Base-by-base conservation (phyloP, 2,888 invertebrate genomes). In the Anticlea derivata region DNA sequence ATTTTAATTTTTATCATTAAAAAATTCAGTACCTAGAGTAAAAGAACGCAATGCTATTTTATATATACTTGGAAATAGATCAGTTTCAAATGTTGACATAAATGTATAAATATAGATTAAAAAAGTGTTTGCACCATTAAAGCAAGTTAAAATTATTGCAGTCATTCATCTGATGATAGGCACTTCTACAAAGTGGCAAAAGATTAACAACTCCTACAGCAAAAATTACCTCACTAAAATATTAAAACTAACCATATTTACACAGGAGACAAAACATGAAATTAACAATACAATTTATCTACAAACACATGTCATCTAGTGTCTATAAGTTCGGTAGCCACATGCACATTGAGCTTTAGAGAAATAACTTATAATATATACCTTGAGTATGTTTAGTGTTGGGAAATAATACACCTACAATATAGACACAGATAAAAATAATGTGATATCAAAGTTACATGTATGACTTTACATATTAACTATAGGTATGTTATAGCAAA, bases 221-320 rank as follows among this genome's bases (percentile, higher is more conserved):
- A 75, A 69, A 74, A 74, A 78, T 74, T 80, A 81, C 73, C 70
- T 71, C 60, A 68, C 74, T 77, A 76, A 67, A 65, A 67, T 70
- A 60, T 61, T 65, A 67, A 73, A 65, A 61, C 66, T 58, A 75
- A 71, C 70, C 75, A 76, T 72, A 70, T 82, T 86, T 86, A 82
- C 86, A 86, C 78, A 76, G 71, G 77, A 78, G 64, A 71, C 63
- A 63, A 66, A 76, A 73, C 70, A 69, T 62, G 63, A 67, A 58
- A 55, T 52, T 55, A 48, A 54, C 62, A 68, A 56, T 46, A 41
- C 29, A 48, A 56, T 61, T 72, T 86, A 83, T 82, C 80, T 86
- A 86, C 82, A 84, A 64, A 76, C 83, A 82, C 79, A n/a, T n/a
- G n/a, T n/a, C n/a, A 80, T 79, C 78, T 80, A 77, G 81, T 80